These are phyloP conservation scores for Grammomys surdaster DNA, from an alignment of 2,113 vertebrate species.

Conservation along the genomic window DNA sequence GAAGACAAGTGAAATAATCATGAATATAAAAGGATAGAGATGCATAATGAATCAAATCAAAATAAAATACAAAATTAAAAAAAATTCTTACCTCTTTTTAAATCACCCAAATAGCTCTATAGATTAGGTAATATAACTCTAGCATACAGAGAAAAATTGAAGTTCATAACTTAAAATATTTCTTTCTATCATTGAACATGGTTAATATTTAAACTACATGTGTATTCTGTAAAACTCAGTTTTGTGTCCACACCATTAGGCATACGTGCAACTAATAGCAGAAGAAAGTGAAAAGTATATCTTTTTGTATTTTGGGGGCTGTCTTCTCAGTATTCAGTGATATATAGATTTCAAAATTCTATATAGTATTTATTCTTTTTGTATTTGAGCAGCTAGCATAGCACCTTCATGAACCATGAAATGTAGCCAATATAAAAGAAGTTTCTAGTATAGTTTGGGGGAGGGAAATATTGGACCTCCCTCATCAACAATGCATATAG, in stretches of 20 bases:
- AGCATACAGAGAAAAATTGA: not conserved
- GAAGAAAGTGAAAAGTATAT: not conserved
- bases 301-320: not conserved
- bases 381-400: not conserved
- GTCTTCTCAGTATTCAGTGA: not conserved
- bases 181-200: not conserved
- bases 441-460: not conserved
- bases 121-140: not conserved
- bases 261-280: not conserved
- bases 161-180: not conserved
- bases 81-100: not conserved
- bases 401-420: not conserved
- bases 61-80: not conserved
- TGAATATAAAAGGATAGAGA: not conserved
- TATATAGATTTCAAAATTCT: not conserved
- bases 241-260: not conserved
- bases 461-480: not conserved
- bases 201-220: not conserved
- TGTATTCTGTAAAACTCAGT: not conserved
- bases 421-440: not conserved
- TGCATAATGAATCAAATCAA: not conserved
- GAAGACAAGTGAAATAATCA: constrained; percentile 29
- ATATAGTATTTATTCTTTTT: not conserved
- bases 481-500: not conserved
- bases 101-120: not conserved